phyloP scores from a whole-genome alignment of 2,888 invertebrate genomes.

The Phengaris alcon region DNA sequence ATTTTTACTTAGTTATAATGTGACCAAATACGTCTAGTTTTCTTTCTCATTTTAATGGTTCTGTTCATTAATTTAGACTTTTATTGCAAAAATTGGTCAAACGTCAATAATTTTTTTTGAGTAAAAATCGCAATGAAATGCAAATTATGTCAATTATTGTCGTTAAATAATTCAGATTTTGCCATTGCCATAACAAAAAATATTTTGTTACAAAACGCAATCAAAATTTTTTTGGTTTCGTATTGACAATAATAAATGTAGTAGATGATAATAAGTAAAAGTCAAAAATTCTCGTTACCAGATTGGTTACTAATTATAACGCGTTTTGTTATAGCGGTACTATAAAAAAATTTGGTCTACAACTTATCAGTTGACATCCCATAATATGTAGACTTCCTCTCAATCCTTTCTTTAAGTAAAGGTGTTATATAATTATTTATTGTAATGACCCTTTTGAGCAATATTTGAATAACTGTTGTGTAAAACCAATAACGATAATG shows the following conservation, averaged over 20 bases:
- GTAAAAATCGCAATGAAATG: background rate
- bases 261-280: conserved; percentile 41
- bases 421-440: background rate
- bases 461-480: conserved; percentile 9
- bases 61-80: too few species aligned
- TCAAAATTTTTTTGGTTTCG: conserved; percentile 34
- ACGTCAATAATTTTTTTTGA: too few species aligned
- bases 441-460: background rate
- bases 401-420: background rate
- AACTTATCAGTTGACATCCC: too few species aligned
- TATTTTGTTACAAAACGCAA: conserved; percentile 10
- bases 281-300: conserved; percentile 45
- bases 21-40: background rate
- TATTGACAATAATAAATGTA: conserved; percentile 43
- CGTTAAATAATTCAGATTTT: background rate
- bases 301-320: conserved; percentile 33
- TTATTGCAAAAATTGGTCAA: too few species aligned
- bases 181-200: conserved; percentile 16
- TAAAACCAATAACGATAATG: background rate
- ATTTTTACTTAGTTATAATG: background rate
- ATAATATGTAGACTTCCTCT: background rate
- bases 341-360: too few species aligned
- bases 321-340: background rate
- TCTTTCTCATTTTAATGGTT: too few species aligned
- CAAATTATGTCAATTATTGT: background rate